A percentile compares a stretch with the other conserved stretches of the same genome.
phyloP scores from a whole-genome alignment of 2,888 invertebrate species.

The Trisateles emortualis region DNA sequence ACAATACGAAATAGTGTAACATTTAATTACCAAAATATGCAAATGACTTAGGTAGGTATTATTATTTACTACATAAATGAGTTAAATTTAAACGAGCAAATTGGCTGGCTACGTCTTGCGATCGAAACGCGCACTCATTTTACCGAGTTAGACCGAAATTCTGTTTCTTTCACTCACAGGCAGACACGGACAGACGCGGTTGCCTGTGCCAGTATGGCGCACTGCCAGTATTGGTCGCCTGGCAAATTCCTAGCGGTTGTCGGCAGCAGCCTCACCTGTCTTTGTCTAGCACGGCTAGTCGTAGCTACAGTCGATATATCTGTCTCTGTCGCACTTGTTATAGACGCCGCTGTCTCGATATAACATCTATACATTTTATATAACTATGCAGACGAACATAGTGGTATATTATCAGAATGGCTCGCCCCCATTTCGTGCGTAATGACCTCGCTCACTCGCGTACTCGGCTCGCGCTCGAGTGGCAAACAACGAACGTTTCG shows the following conservation, averaged over 20 bases:
- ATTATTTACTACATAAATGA: conserved; percentile 38
- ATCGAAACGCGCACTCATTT: conserved; percentile 48
- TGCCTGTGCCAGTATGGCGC: conserved; percentile 70
- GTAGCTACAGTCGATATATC: conserved; percentile 20
- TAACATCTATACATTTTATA: conserved; percentile 42
- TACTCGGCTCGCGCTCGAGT: conserved; percentile 53
- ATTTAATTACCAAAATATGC: conserved; percentile 48
- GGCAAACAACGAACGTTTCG: conserved; percentile 39
- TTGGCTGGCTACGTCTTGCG: conserved; percentile 42
- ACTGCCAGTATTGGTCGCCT: conserved; percentile 77
- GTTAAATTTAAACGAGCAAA: conserved; percentile 31
- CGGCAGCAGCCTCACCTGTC: conserved; percentile 53
- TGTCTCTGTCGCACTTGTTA: conserved; percentile 47
- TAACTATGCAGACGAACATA: conserved; percentile 44
- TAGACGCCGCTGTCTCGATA: conserved; percentile 42
- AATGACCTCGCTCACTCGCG: conserved; percentile 67
- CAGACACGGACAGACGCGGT: conserved; percentile 59
- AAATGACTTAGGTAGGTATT: conserved; percentile 59
- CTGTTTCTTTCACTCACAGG: conserved; percentile 72
- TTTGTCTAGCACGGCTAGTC: conserved; percentile 51
- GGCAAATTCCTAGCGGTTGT: conserved; percentile 69
- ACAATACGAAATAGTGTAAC: conserved; percentile 31
- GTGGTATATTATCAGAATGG: conserved; percentile 63
- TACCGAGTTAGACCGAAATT: conserved; percentile 56
- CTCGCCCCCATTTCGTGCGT: conserved; percentile 56